A percentile compares a stretch with the other conserved stretches of the same genome.
Evolutionary conservation across 2,113 vertebrate genomes (phyloP).

Genomic region (Egretta garzetta): DNA sequence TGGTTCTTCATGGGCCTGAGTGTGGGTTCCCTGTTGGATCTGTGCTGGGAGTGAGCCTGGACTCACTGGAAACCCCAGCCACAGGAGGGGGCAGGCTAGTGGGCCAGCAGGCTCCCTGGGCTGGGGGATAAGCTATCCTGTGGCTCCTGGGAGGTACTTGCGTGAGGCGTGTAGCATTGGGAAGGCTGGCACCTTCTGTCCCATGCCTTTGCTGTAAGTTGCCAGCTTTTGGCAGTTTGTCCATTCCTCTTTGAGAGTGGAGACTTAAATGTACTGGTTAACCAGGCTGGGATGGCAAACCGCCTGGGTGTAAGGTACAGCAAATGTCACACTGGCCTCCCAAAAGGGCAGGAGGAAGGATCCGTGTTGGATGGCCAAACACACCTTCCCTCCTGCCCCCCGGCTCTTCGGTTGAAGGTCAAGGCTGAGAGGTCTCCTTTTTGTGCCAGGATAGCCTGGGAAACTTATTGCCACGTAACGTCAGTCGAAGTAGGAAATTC

Average conservation of each 20-base stretch:
- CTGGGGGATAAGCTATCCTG: neutral
- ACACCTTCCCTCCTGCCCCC: neutral
- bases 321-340: neutral
- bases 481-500: neutral
- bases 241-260: neutral
- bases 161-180: accelerated
- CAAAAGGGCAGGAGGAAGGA: neutral
- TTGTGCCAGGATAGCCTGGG: neutral
- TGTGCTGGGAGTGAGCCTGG: neutral
- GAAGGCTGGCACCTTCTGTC: neutral
- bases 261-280: neutral
- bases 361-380: accelerated
- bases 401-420: accelerated
- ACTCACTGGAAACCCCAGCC: neutral
- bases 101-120: neutral
- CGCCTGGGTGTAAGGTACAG: neutral
- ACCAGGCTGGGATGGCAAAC: neutral
- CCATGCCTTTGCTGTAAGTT: neutral
- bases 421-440: neutral
- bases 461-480: neutral
- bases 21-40: neutral
- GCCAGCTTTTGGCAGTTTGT: neutral
- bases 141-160: neutral
- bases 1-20: neutral
- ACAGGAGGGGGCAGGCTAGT: neutral